Evolutionary conservation across 2,888 invertebrate genomes (phyloP).

Genomic region (Agrilus mali): DNA sequence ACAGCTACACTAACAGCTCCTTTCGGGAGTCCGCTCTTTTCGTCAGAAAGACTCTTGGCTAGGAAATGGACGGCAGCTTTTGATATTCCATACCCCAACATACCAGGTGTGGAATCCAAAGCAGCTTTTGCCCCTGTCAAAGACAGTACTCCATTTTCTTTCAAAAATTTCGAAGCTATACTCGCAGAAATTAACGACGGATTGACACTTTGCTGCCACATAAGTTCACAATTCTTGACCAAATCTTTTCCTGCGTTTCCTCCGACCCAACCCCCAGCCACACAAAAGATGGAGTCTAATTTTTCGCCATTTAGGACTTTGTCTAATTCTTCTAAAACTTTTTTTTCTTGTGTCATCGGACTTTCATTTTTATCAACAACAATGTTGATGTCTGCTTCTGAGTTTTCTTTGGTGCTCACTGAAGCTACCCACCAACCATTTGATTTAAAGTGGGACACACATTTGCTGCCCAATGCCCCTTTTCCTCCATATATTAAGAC

Average conservation of each 20-base stretch:
- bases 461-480: conserved; percentile 77
- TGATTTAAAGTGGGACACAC: conserved; percentile 57
- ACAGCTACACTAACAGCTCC: conserved; percentile 68
- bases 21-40: conserved; percentile 74
- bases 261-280: conserved; percentile 93
- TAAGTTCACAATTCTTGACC: conserved; percentile 72
- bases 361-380: conserved; percentile 58
- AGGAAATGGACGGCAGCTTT: conserved; percentile 94
- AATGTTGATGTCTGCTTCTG: conserved; percentile 67
- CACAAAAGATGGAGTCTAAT: conserved; percentile 85
- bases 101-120: conserved; percentile 58
- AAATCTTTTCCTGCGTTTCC: conserved; percentile 80
- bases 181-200: conserved; percentile 75
- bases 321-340: conserved; percentile 50
- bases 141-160: conserved; percentile 70
- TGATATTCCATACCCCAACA: conserved; percentile 58
- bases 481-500: conserved; percentile 84
- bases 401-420: conserved; percentile 32
- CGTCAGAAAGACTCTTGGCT: conserved; percentile 71
- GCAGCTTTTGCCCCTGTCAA: conserved; percentile 88
- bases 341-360: conserved; percentile 62
- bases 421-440: conserved; percentile 10
- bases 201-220: conserved; percentile 95
- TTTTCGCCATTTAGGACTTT: conserved; percentile 57
- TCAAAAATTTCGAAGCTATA: conserved; percentile 66